phyloP scores from a whole-genome alignment of 2,888 invertebrate species.

The Yponomeuta plumbellus region DNA sequence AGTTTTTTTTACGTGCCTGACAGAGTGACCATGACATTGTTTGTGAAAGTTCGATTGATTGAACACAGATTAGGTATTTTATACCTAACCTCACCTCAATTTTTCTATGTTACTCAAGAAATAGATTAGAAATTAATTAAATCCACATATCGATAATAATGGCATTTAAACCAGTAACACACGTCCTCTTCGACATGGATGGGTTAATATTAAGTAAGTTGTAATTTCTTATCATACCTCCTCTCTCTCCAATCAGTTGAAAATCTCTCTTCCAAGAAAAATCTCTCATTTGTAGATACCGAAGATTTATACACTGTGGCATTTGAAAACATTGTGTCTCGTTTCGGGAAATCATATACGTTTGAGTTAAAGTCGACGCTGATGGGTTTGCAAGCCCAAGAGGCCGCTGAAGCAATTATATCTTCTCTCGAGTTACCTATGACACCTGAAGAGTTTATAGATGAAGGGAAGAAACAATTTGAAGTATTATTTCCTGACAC shows the following conservation, averaged over 20 bases:
- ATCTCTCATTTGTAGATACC: conserved; percentile 78
- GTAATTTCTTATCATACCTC: not conserved
- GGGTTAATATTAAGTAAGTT: conserved; percentile 62
- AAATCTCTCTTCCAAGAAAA: not conserved
- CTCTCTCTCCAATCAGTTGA: not conserved
- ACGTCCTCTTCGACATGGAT: conserved; percentile 69
- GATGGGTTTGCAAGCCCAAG: conserved; percentile 83
- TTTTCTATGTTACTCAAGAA: no score
- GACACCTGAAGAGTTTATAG: conserved; percentile 80
- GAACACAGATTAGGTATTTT: no score
- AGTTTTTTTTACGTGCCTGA: no score
- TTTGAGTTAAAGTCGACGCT: conserved; percentile 84
- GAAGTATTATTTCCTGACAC: conserved; percentile 78
- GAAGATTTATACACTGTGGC: conserved; percentile 86
- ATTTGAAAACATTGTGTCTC: conserved; percentile 80
- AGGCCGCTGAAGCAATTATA: conserved; percentile 78
- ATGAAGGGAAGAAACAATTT: conserved; percentile 70
- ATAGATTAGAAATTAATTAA: no score
- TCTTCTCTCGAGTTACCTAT: conserved; percentile 79
- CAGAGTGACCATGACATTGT: no score
- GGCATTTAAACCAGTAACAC: conserved; percentile 44
- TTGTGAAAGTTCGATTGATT: no score
- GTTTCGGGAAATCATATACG: conserved; percentile 84
- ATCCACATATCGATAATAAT: conserved; percentile 30
- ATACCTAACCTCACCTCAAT: no score